These are phyloP conservation scores for Meandrina meandrites DNA, from an alignment of 92 coral and sea anemone genomes.

Conservation along the genomic window DNA sequence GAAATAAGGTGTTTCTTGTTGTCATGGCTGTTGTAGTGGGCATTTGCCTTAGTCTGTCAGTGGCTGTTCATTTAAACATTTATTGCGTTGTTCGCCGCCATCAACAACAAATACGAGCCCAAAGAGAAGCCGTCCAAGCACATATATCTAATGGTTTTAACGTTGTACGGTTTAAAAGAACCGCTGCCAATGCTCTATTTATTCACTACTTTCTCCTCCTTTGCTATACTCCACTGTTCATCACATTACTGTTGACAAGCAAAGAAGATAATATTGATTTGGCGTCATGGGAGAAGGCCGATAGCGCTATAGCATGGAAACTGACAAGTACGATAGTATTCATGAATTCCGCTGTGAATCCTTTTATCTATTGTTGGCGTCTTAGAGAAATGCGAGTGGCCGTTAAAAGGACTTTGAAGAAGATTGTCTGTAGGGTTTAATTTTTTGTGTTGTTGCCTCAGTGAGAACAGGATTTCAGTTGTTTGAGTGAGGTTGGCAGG, in stretches of 20 bases:
- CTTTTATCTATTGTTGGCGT: conserved; percentile 12
- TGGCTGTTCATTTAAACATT: neutral
- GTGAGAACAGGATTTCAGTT: too few species aligned
- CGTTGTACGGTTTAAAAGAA: neutral
- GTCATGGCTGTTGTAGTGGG: neutral
- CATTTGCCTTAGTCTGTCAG: neutral
- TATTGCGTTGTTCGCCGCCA: conserved; percentile 13
- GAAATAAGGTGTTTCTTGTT: neutral
- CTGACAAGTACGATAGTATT: neutral
- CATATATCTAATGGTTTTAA: neutral
- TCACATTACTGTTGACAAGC: neutral
- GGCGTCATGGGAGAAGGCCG: neutral
- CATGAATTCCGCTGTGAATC: conserved; percentile 5
- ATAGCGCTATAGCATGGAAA: neutral
- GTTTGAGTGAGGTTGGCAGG: too few species aligned
- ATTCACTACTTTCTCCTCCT: conserved; percentile 1
- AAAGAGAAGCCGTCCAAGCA: neutral
- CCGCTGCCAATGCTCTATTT: neutral
- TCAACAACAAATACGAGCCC: neutral
- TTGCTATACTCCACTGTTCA: neutral
- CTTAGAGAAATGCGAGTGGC: neutral
- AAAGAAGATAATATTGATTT: neutral
- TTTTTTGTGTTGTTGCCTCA: neutral
- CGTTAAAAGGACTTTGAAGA: neutral
- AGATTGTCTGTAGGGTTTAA: neutral